Percentiles rank a stretch among this genome's conserved stretches.
These are phyloP conservation scores for Melolontha melolontha DNA, from an alignment of 2,888 invertebrate species.

Conservation along the genomic window DNA sequence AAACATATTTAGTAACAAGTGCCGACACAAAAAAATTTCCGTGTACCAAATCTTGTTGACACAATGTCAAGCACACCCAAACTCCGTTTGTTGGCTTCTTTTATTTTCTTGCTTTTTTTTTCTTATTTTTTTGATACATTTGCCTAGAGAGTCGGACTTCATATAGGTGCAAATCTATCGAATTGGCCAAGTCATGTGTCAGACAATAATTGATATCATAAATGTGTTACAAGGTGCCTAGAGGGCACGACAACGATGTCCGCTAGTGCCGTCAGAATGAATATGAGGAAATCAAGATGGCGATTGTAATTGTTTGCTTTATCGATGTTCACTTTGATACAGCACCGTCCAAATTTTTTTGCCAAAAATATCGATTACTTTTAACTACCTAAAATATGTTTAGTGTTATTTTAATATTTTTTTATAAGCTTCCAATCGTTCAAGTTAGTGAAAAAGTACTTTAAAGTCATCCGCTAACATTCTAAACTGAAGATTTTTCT, in stretches of 20 bases:
- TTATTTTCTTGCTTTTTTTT: not conserved
- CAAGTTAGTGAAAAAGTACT: no score
- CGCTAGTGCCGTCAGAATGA: slow-evolving; percentile 47
- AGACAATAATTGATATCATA: slow-evolving; percentile 60
- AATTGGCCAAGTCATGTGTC: slow-evolving; percentile 58
- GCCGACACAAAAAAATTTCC: slow-evolving; percentile 12
- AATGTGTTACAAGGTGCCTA: slow-evolving; percentile 51
- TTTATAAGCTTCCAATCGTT: no score
- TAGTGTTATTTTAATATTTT: no score
- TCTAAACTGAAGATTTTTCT: slow-evolving; percentile 43
- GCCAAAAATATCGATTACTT: no score
- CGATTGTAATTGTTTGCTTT: slow-evolving; percentile 13
- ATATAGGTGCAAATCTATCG: slow-evolving; percentile 30
- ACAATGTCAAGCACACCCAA: slow-evolving; percentile 51
- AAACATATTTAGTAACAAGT: slow-evolving; percentile 20
- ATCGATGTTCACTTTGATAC: not conserved
- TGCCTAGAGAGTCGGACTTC: no score
- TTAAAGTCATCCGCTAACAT: no score
- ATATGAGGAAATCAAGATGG: slow-evolving; percentile 22
- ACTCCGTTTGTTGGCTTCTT: not conserved
- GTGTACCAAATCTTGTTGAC: slow-evolving; percentile 46
- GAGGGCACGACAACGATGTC: slow-evolving; percentile 20
- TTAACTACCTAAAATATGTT: no score
- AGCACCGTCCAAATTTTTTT: no score
- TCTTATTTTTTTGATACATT: not conserved